Percentiles rank a stretch among this genome's conserved stretches.
Evolutionary conservation across 1,140 invertebrate genomes (phyloP).

Genomic region (Amyelois transitella): DNA sequence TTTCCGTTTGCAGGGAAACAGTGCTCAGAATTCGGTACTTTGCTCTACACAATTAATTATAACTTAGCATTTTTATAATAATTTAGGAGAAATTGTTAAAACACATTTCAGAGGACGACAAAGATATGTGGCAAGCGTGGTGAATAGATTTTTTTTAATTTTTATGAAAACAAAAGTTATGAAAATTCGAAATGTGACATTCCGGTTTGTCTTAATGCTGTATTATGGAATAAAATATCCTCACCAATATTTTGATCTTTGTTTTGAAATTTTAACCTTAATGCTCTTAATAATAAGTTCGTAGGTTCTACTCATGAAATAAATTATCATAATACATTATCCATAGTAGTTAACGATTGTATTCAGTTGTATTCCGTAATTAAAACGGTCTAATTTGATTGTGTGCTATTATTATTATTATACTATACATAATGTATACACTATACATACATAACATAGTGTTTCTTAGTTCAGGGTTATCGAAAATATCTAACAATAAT

Average conservation of each 20-base stretch:
- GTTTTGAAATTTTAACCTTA: conserved; percentile 24
- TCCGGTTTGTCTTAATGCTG: conserved; percentile 76
- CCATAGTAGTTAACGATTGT: too few relatives aligned
- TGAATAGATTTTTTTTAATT: conserved; percentile 65
- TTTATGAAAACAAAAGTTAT: conserved; percentile 60
- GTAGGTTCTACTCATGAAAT: not conserved
- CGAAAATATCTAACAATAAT: too few relatives aligned
- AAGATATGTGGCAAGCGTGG: conserved; percentile 56
- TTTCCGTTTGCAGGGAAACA: conserved; percentile 42
- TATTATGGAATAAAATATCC: conserved; percentile 77
- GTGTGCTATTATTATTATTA: too few relatives aligned
- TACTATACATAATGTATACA: too few relatives aligned
- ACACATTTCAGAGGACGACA: conserved; percentile 56
- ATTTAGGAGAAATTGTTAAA: conserved; percentile 71
- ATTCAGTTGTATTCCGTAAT: too few relatives aligned
- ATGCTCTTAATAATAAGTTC: not conserved
- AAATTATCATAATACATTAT: too few relatives aligned
- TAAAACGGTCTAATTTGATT: too few relatives aligned
- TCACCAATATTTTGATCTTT: conserved; percentile 66
- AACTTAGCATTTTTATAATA: conserved; percentile 73
- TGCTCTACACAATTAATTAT: conserved; percentile 72
- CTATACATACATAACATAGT: too few relatives aligned
- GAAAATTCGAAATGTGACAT: conserved; percentile 72
- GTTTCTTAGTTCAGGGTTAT: too few relatives aligned
- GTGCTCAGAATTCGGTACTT: conserved; percentile 61